Evolutionary conservation across 2,797 vertebrate species (phyloP).

Genomic region (Syndactyla subalaris): DNA sequence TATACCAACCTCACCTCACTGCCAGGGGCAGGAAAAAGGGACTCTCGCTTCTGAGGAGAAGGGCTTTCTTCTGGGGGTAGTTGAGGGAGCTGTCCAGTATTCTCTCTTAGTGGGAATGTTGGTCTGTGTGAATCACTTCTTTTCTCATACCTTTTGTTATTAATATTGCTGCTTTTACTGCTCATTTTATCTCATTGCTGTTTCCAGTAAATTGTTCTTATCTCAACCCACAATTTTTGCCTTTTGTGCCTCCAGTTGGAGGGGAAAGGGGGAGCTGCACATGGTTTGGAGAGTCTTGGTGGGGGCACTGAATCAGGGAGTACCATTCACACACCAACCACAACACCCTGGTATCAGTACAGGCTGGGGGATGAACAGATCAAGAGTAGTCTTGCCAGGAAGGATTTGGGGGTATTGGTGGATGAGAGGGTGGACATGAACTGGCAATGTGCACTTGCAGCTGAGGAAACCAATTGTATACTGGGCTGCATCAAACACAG

Average conservation of each 20-base stretch:
- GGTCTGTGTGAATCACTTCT: neutral
- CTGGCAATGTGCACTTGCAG: neutral
- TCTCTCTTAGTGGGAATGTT: neutral
- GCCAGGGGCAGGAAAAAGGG: neutral
- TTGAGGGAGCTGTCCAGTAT: neutral
- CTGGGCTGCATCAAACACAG: neutral
- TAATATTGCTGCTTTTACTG: neutral
- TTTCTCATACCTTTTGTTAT: neutral
- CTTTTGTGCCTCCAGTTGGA: neutral
- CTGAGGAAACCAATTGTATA: neutral
- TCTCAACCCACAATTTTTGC: neutral
- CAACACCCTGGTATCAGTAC: neutral
- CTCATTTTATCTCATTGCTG: neutral
- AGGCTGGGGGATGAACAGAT: neutral
- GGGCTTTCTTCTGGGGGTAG: neutral
- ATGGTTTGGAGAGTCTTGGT: neutral
- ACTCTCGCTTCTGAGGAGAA: neutral
- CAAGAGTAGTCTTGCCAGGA: neutral
- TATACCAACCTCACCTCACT: neutral
- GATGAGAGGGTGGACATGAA: neutral
- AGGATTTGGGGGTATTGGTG: neutral
- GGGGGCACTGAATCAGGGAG: neutral
- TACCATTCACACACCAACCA: neutral
- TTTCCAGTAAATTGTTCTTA: neutral
- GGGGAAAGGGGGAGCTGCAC: neutral